Percentiles rank a stretch among this genome's conserved stretches.
These are phyloP conservation scores for Halesus radiatus DNA, from an alignment of 1,140 invertebrate species.

Conservation along the genomic window DNA sequence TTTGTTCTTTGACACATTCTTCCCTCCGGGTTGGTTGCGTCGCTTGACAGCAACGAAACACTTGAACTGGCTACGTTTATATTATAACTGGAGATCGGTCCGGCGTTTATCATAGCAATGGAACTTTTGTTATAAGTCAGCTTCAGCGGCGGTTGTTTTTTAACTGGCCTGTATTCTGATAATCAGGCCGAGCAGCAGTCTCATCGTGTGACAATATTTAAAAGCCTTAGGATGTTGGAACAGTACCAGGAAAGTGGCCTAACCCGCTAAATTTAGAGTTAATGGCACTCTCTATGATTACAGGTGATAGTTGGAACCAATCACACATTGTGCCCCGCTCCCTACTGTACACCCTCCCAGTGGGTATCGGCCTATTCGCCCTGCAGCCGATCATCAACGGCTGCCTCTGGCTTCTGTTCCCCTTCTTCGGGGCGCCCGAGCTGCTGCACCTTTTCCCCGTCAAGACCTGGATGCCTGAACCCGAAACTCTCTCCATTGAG, in stretches of 20 bases:
- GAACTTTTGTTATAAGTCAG: too few species aligned
- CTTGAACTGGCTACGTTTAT: too few species aligned
- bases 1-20: too few species aligned
- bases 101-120: too few species aligned
- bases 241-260: too few species aligned
- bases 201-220: too few species aligned
- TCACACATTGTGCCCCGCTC: conserved; percentile 4
- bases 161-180: not conserved
- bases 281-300: not conserved
- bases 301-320: conserved; percentile 35
- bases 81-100: too few species aligned
- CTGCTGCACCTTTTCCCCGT: conserved; percentile 16
- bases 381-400: conserved; percentile 34
- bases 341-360: conserved; percentile 31
- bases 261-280: not conserved
- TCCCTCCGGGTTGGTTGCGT: too few species aligned
- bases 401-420: conserved; percentile 28
- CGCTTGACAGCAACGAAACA: too few species aligned
- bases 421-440: conserved; percentile 4
- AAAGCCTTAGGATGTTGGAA: too few species aligned
- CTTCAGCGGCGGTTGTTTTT: not conserved
- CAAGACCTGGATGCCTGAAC: conserved; percentile 30
- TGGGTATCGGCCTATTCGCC: conserved; percentile 36
- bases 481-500: not conserved
- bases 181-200: too few species aligned